Evolutionary conservation across 2,797 vertebrate species (phyloP).

Genomic region (Clarias platycephalus): DNA sequence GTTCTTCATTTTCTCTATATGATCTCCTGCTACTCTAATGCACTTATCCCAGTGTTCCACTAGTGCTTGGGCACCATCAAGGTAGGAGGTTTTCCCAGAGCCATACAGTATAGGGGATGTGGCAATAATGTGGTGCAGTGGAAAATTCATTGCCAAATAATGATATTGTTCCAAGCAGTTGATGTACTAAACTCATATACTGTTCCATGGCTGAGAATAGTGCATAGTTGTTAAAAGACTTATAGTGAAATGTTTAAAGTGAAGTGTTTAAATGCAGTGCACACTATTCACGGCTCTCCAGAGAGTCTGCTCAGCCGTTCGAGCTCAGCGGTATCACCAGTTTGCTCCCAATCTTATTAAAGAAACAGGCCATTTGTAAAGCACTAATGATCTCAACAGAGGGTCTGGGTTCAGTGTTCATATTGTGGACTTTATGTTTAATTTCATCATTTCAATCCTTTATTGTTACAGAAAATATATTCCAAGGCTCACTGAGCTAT

Average conservation of each 20-base stretch:
- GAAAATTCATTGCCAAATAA: background rate
- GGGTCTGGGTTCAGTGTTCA: background rate
- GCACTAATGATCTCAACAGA: slow-evolving; percentile 35
- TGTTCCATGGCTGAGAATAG: background rate
- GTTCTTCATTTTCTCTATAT: too few relatives aligned
- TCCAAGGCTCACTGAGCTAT: background rate
- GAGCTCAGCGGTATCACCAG: slow-evolving; percentile 26
- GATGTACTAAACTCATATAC: too few relatives aligned
- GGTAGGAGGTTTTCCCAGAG: too few relatives aligned
- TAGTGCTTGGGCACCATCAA: too few relatives aligned
- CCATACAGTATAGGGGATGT: too few relatives aligned
- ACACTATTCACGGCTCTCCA: slow-evolving; percentile 31
- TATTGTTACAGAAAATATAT: background rate
- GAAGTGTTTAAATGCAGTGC: slow-evolving; percentile 28
- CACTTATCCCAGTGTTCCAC: too few relatives aligned
- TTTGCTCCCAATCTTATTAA: slow-evolving; percentile 41
- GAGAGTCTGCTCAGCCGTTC: slow-evolving; percentile 35
- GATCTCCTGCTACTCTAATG: too few relatives aligned
- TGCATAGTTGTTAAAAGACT: background rate
- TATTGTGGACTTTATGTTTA: background rate
- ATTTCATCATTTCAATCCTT: slow-evolving; percentile 21
- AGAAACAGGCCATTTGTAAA: slow-evolving; percentile 41
- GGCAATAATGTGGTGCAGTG: too few relatives aligned
- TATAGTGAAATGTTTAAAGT: slow-evolving; percentile 23
- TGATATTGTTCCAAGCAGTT: too few relatives aligned